Conservation (phyloP, 2,797 vertebrate species). For the Coilia nasus region DNA sequence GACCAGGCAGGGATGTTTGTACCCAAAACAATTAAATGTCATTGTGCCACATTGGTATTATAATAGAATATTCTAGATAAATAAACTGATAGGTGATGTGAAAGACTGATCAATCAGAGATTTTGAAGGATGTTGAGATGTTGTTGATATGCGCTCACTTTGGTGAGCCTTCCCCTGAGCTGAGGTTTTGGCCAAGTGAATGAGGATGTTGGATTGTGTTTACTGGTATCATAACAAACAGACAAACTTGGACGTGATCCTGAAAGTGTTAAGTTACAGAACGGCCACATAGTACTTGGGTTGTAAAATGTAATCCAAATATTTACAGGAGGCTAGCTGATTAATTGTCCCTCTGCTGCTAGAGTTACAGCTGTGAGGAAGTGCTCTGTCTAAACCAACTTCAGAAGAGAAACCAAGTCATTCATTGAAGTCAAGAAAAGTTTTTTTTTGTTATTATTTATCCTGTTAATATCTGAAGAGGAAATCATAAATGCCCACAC, state of each 20-base stretch:
- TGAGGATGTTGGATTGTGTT: background rate
- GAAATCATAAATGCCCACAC: background rate
- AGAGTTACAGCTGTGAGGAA: conserved; percentile 1
- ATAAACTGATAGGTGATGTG: too few species aligned
- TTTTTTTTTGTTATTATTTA: background rate
- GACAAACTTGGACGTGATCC: background rate
- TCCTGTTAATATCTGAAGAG: background rate
- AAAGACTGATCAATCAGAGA: too few species aligned
- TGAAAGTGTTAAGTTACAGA: background rate
- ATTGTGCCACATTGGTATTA: too few species aligned
- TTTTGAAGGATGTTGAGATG: background rate
- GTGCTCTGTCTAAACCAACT: background rate
- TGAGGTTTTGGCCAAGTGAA: background rate
- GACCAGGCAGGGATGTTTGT: too few species aligned
- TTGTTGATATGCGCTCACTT: background rate
- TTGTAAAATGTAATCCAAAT: conserved; percentile 9
- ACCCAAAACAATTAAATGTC: too few species aligned
- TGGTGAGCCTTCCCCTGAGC: background rate
- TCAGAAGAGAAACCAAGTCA: background rate
- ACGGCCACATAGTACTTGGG: background rate
- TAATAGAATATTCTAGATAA: too few species aligned
- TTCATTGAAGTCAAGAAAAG: background rate
- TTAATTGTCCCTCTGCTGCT: background rate
- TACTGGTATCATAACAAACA: conserved; percentile 22
- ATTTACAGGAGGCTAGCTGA: background rate